A percentile compares a stretch with the other conserved stretches of the same genome.
phyloP scores from a whole-genome alignment of 1,140 invertebrate genomes.

The Hirudo medicinalis region DNA sequence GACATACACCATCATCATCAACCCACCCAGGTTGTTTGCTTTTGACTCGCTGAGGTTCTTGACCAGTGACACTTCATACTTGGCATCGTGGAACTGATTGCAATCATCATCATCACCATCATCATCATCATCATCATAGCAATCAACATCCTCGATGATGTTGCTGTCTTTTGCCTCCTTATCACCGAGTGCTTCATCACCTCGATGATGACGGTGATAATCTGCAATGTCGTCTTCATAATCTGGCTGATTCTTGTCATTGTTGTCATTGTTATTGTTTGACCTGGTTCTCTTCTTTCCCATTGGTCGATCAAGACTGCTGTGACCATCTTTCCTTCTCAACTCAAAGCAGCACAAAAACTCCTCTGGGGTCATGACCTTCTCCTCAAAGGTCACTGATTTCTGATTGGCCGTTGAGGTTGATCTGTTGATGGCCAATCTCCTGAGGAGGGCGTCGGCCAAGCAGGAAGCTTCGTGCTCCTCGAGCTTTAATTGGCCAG shows the following conservation, averaged over 20 bases:
- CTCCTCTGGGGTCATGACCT: background rate
- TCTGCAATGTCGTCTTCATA: background rate
- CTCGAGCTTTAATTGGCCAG: too few relatives aligned
- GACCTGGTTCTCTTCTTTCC: too few relatives aligned
- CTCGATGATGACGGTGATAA: background rate
- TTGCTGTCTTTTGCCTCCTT: background rate
- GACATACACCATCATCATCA: too few relatives aligned
- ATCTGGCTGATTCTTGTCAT: background rate
- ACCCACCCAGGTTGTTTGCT: background rate
- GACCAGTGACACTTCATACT: background rate
- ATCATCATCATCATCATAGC: background rate
- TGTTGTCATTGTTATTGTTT: background rate
- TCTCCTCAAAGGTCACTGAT: slow-evolving; percentile 3
- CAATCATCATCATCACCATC: background rate
- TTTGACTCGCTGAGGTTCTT: background rate
- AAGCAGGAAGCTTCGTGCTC: too few relatives aligned
- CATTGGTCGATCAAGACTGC: too few relatives aligned
- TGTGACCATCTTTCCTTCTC: too few relatives aligned
- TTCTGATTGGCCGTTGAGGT: slow-evolving; percentile 11
- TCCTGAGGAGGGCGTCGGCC: background rate
- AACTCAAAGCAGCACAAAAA: too few relatives aligned
- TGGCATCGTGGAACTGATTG: too few relatives aligned
- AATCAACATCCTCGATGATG: background rate
- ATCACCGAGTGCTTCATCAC: background rate
- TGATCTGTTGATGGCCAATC: background rate